Conservation (phyloP, 2,888 invertebrate genomes). For the Nomada ferruginata region DNA sequence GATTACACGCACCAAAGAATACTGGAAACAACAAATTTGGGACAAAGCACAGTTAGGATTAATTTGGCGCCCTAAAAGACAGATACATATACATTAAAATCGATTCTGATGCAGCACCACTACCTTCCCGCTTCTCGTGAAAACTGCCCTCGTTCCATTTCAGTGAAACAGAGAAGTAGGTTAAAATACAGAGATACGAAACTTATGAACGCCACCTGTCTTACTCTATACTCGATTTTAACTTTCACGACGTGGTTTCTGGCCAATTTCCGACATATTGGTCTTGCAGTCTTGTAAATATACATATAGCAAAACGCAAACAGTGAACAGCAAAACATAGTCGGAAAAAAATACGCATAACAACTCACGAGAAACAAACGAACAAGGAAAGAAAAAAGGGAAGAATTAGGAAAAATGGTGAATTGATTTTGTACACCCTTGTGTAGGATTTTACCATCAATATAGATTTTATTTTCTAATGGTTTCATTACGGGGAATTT, state of each 20-base stretch:
- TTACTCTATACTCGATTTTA: conserved; percentile 44
- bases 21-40: conserved; percentile 20
- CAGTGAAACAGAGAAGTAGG: conserved; percentile 65
- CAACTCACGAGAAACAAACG: too few relatives aligned
- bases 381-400: too few relatives aligned
- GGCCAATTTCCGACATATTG: conserved; percentile 58
- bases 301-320: too few relatives aligned
- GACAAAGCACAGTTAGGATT: conserved; percentile 52
- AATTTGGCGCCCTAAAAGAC: conserved; percentile 53
- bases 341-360: too few relatives aligned
- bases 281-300: conserved; percentile 6
- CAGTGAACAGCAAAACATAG: too few relatives aligned
- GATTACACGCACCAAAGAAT: neutral
- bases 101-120: conserved; percentile 70
- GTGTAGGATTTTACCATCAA: too few relatives aligned
- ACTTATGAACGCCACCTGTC: conserved; percentile 62
- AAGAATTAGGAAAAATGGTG: too few relatives aligned
- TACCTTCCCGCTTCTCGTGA: conserved; percentile 60
- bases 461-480: too few relatives aligned
- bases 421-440: too few relatives aligned
- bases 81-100: conserved; percentile 65
- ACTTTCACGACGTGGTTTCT: conserved; percentile 38
- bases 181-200: conserved; percentile 71
- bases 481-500: too few relatives aligned
- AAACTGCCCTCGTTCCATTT: conserved; percentile 73